Percentiles rank a stretch among this genome's conserved stretches.
Evolutionary conservation across 2,113 vertebrate species (phyloP).

Genomic region (Uria lomvia): DNA sequence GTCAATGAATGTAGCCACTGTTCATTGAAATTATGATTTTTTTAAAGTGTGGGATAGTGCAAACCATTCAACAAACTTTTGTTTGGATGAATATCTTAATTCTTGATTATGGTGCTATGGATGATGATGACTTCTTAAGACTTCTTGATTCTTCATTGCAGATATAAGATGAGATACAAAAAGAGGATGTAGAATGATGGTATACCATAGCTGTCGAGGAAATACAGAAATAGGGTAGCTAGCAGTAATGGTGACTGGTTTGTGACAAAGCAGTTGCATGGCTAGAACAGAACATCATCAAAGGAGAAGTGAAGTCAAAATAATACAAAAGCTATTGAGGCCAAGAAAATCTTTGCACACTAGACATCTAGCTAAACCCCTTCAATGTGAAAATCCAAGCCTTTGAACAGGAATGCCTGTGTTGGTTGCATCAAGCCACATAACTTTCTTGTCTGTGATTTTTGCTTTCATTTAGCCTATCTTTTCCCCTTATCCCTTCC

Average conservation of each 20-base stretch:
- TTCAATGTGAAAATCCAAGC: neutral
- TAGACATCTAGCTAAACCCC: neutral
- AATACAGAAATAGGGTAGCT: neutral
- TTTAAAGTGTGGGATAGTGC: neutral
- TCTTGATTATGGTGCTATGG: neutral
- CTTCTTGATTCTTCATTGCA: neutral
- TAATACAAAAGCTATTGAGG: neutral
- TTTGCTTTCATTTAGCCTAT: neutral
- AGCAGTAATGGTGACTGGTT: neutral
- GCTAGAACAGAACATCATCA: neutral
- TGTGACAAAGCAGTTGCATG: neutral
- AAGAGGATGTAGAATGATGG: neutral
- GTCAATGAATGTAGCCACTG: neutral
- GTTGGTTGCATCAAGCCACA: neutral
- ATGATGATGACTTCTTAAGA: neutral
- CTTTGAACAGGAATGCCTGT: neutral
- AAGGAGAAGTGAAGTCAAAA: neutral
- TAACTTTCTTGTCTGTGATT: neutral
- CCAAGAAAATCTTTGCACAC: neutral
- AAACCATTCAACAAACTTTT: neutral
- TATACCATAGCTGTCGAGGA: neutral
- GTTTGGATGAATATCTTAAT: neutral
- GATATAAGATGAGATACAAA: neutral
- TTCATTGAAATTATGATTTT: neutral
- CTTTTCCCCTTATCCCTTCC: neutral